Base-by-base conservation (phyloP, 2,888 invertebrate genomes). In the Tenthredo amoena region DNA sequence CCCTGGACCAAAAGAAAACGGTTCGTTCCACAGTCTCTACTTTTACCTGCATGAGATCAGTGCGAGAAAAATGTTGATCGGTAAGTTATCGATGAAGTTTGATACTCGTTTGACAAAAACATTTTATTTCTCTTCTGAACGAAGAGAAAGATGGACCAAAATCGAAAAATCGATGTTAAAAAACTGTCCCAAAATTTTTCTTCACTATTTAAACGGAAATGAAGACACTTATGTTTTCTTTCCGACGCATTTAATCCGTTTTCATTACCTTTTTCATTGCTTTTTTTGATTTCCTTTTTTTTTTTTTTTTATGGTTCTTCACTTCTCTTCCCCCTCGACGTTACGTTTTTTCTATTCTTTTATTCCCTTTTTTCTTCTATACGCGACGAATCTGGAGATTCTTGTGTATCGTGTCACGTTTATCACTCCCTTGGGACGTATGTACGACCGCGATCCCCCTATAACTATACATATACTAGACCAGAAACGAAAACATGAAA, bases 401-500 rank as follows among this genome's bases (percentile, higher is more conserved):
- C 55, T 31, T 26, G 10, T 77, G 34, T 55, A 55, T 77, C 77
- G 31, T 31, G 26, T 34, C 31, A 55, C 10, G 58, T 62, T 81
- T 81, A 81, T 81, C 62, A 62, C 81, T 81, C 81, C 62, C 81
- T 37, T 0, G 62, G 37, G 81, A 81, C 21, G 21, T 43, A 43
- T 21, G 58, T 21, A n/a, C 47, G 47, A 47, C 2, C 47, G 47
- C 12, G 12, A 12, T 3, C 47, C 47, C 47, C 5, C 58, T 58
- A 21, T 18, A 58, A n/a, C 18, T 58, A 58, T 58, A 62, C 62
- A 26, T 26, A 4, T 55, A 62, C 62, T 26, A 26, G 15, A 18
- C 55, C 2, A 34, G 50, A 34, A 62, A 62, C 15, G 40, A 81
- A 81, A 40, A 62, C 77, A 77, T 50, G 74, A 74, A 43, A 21